phyloP scores from a whole-genome alignment of 2,797 vertebrate species.

The Poecilia gillii region DNA sequence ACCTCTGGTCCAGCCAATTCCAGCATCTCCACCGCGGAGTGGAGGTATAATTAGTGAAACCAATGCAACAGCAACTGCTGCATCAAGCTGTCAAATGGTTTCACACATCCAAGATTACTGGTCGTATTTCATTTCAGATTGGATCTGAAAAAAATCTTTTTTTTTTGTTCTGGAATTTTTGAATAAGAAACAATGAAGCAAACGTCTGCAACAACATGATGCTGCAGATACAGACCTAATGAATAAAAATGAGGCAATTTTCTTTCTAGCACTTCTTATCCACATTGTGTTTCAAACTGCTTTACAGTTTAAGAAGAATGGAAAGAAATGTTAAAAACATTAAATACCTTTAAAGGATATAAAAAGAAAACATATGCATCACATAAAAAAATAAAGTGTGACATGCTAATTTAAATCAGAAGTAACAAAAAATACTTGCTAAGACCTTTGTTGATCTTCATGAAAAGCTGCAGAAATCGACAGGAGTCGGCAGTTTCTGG shows the following conservation, averaged over 20 bases:
- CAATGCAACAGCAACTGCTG: conserved; percentile 63
- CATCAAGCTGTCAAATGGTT: conserved; percentile 55
- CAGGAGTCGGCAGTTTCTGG: not conserved
- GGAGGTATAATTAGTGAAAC: conserved; percentile 63
- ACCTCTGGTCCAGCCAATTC: conserved; percentile 53
- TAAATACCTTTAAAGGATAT: not conserved
- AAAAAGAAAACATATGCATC: not conserved
- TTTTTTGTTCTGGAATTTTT: not conserved
- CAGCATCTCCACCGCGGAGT: conserved; percentile 41
- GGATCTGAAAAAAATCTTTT: not conserved
- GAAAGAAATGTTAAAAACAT: not conserved
- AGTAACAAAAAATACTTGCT: not conserved
- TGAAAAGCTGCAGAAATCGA: not conserved
- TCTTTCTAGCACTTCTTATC: not conserved
- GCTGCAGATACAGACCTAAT: too few relatives aligned
- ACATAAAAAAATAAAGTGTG: not conserved
- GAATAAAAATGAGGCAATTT: not conserved
- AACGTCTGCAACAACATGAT: not conserved
- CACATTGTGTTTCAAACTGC: not conserved
- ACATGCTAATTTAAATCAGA: not conserved
- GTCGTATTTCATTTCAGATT: conserved; percentile 38
- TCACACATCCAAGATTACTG: conserved; percentile 54
- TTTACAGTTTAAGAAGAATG: not conserved
- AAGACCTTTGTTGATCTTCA: not conserved
- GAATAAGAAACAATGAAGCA: conserved; percentile 8